A percentile compares a stretch with the other conserved stretches of the same genome.
phyloP scores from a whole-genome alignment of 2,888 invertebrate genomes.

The Cyaniris semiargus region DNA sequence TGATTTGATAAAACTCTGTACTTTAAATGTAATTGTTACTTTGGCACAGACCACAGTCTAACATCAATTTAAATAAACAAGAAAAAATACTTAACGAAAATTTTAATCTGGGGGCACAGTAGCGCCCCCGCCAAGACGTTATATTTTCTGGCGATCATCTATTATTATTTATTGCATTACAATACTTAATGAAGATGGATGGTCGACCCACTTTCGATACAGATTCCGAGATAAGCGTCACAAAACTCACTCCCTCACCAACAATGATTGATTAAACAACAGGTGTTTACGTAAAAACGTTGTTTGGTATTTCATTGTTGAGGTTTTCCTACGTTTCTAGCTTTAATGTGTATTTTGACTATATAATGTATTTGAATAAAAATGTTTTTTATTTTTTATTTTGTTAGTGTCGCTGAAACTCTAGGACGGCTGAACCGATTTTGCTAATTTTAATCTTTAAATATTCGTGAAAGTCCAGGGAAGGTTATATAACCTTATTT shows the following conservation, averaged over 20 bases:
- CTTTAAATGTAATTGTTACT: no score
- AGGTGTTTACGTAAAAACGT: not conserved
- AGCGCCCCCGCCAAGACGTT: not conserved
- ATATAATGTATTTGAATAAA: no score
- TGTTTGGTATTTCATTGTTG: not conserved
- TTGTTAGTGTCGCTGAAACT: no score
- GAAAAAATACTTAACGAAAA: not conserved
- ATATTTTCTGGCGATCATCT: not conserved
- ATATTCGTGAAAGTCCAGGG: no score
- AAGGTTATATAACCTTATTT: no score
- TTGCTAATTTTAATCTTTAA: no score
- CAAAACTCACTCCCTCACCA: not conserved
- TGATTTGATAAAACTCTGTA: no score
- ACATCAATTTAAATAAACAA: not conserved
- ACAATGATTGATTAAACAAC: conserved; percentile 5
- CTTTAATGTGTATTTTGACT: not conserved
- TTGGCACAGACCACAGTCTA: no score
- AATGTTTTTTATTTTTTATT: no score
- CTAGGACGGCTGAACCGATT: no score
- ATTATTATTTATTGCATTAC: not conserved
- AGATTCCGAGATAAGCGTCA: not conserved
- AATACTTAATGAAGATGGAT: conserved; percentile 13
- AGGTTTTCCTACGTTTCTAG: not conserved
- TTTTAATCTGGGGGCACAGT: not conserved
- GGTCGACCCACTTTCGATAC: not conserved